Evolutionary conservation across 2,888 invertebrate species (phyloP).

Genomic region (Agonopterix arenella): DNA sequence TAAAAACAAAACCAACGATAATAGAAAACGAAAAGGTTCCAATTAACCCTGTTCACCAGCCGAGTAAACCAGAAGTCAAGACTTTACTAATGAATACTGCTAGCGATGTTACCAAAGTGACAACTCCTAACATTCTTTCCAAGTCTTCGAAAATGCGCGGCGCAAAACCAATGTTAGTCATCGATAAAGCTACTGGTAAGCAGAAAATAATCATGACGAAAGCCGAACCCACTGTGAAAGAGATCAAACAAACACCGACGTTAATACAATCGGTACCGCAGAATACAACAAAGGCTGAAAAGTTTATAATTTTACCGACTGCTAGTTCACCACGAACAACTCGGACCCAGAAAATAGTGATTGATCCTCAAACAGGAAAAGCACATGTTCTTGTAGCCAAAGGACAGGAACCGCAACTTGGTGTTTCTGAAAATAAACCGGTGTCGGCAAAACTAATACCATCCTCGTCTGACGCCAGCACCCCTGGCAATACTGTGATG

Average conservation of each 20-base stretch:
- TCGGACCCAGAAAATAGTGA: constrained; percentile 66
- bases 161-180: constrained; percentile 64
- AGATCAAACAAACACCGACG: constrained; percentile 40
- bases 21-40: constrained; percentile 48
- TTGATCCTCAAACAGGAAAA: constrained; percentile 67
- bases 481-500: constrained; percentile 77
- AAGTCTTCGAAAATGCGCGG: constrained; percentile 64
- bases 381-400: constrained; percentile 61
- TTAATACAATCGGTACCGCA: constrained; percentile 45
- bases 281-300: constrained; percentile 46
- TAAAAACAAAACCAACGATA: constrained; percentile 43
- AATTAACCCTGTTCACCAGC: constrained; percentile 24
- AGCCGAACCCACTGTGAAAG: constrained; percentile 48
- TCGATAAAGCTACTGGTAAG: constrained; percentile 66
- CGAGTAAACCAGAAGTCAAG: constrained; percentile 53
- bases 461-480: constrained; percentile 40
- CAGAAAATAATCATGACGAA: constrained; percentile 69
- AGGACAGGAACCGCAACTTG: constrained; percentile 33
- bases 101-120: constrained; percentile 46
- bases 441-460: constrained; percentile 60
- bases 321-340: constrained; percentile 44
- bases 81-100: constrained; percentile 56
- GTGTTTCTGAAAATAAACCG: constrained; percentile 43
- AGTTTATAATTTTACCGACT: constrained; percentile 64
- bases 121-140: constrained; percentile 68